phyloP scores from a whole-genome alignment of 2,888 invertebrate species.

The Rhorus exstirpatorius region DNA sequence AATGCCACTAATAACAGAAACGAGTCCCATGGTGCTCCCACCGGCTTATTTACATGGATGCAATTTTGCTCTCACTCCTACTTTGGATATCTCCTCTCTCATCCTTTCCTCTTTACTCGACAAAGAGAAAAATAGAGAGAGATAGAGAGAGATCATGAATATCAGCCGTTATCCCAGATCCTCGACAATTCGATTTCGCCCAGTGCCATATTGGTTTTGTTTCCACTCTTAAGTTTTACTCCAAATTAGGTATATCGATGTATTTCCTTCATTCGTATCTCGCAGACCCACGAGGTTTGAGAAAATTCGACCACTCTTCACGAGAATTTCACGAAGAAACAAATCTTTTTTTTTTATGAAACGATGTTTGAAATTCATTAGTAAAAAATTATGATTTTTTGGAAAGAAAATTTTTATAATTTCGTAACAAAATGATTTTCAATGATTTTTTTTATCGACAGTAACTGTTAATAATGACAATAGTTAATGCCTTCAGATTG shows the following conservation, averaged over 20 bases:
- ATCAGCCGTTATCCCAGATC: slow-evolving; percentile 76
- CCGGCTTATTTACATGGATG: slow-evolving; percentile 78
- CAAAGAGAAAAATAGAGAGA: slow-evolving; percentile 16
- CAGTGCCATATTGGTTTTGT: slow-evolving; percentile 30
- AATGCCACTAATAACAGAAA: slow-evolving; percentile 79
- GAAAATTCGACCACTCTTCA: slow-evolving; percentile 25
- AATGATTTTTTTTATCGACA: too few relatives aligned
- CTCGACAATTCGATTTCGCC: slow-evolving; percentile 55
- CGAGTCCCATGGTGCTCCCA: slow-evolving; percentile 41
- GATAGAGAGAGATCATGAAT: slow-evolving; percentile 75
- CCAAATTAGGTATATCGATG: slow-evolving; percentile 14
- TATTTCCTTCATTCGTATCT: not conserved
- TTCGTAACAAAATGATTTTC: too few relatives aligned
- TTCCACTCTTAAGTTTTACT: slow-evolving; percentile 25
- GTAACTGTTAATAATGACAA: too few relatives aligned
- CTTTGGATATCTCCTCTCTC: slow-evolving; percentile 56
- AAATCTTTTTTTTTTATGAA: too few relatives aligned
- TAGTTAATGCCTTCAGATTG: too few relatives aligned
- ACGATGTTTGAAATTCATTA: too few relatives aligned
- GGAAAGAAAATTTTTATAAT: too few relatives aligned
- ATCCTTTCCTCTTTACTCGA: slow-evolving; percentile 54
- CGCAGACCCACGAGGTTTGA: slow-evolving; percentile 30
- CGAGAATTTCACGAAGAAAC: not conserved
- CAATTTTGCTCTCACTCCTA: slow-evolving; percentile 62
- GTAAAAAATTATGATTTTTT: too few relatives aligned